phyloP scores from a whole-genome alignment of 2,888 invertebrate genomes.

The Drosophila kuntzei region DNA sequence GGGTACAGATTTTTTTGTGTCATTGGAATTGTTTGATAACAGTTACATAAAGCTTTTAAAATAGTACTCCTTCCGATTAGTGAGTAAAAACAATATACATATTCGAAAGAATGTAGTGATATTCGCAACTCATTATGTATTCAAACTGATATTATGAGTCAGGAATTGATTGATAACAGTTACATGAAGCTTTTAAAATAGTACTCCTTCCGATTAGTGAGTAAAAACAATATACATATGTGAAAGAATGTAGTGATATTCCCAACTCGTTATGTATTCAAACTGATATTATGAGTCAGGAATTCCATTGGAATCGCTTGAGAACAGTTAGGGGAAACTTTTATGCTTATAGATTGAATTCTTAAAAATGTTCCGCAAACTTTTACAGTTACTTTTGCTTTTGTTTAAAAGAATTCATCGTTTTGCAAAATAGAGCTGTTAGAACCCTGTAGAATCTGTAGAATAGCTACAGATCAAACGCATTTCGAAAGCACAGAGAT shows the following conservation, averaged over 20 bases:
- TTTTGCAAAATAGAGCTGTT: background rate
- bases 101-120: background rate
- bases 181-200: too few species aligned
- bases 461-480: conserved; percentile 8
- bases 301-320: background rate
- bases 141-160: too few species aligned
- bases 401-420: conserved; percentile 27
- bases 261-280: too few species aligned
- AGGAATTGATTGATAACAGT: too few species aligned
- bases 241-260: too few species aligned
- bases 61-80: too few species aligned
- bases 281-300: background rate
- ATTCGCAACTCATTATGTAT: background rate
- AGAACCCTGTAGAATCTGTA: conserved; percentile 6
- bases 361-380: conserved; percentile 15
- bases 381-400: conserved; percentile 63
- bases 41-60: too few species aligned
- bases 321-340: background rate
- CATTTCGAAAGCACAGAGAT: conserved; percentile 13
- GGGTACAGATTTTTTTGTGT: too few species aligned
- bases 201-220: too few species aligned
- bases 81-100: too few species aligned
- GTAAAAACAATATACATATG: too few species aligned
- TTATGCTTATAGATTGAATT: background rate
- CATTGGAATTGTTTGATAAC: too few species aligned